Evolutionary conservation across 1,140 invertebrate genomes (phyloP).

Genomic region (Camponotus floridanus): DNA sequence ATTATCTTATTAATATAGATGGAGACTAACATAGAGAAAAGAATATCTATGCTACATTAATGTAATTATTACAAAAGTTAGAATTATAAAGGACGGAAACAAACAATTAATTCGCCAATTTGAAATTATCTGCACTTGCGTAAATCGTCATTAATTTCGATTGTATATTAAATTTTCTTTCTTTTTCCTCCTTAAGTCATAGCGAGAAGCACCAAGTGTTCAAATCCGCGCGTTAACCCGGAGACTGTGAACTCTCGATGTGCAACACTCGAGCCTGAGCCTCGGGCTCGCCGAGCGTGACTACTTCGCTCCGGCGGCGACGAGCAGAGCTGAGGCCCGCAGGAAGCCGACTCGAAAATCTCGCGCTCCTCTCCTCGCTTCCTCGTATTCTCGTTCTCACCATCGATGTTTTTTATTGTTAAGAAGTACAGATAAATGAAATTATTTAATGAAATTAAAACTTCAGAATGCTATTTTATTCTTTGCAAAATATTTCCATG

Average conservation of each 20-base stretch:
- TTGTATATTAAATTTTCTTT: not conserved
- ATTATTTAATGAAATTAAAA: not conserved
- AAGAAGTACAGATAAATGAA: not conserved
- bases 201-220: constrained; percentile 13
- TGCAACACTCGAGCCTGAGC: constrained; percentile 46
- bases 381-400: constrained; percentile 22
- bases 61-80: not conserved
- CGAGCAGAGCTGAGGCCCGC: constrained; percentile 37
- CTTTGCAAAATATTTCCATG: not conserved
- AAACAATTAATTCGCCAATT: not conserved
- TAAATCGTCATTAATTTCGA: constrained; percentile 4
- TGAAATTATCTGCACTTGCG: not conserved
- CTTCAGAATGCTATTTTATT: not conserved
- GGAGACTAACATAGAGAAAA: too few species aligned
- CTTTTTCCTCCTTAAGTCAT: not conserved
- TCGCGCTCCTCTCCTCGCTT: constrained; percentile 34
- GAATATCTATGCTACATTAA: not conserved
- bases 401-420: not conserved
- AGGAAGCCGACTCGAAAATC: constrained; percentile 56
- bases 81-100: not conserved
- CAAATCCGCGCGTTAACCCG: constrained; percentile 34
- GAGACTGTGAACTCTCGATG: constrained; percentile 30
- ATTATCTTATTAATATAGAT: too few species aligned
- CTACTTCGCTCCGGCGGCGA: constrained; percentile 35
- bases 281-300: constrained; percentile 54